Evolutionary conservation across 1,140 invertebrate species (phyloP), one percentile per base, ranked within the genome.

Genomic region (Bombus picipes): DNA sequence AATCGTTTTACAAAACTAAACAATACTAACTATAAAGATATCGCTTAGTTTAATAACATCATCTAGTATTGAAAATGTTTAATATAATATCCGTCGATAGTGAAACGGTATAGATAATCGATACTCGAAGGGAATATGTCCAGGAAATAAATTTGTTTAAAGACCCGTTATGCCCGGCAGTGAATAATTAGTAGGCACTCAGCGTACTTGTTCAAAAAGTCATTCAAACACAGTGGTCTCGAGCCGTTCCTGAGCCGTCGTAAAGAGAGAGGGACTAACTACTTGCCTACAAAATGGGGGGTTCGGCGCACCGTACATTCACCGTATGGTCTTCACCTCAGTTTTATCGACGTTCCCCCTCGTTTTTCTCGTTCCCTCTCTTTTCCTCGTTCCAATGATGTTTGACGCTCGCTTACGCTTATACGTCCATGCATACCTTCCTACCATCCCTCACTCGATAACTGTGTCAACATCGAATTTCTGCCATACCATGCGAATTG

Each of bases 281-380:
- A 82, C 87, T 87, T 65, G 86, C 65, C 83, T 83, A 77, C 68
- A 83, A 91, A 91, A 91, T 65, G 90, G 87, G 87, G 85, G 90
- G 75, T 85, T 88, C 57, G 32, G 32, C 78, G 77, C 91, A 91
- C 90, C 88, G 91, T 90, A 88, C 89, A 66, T 91, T 91, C 90
- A 87, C 87, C 88, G 87, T 80, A 81, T 76, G 59, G 81, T 71
- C 74, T 91, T 91, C 85, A 91, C 86, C 83, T 91, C 37, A 68
- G 79, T 89, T 91, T 91, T 91, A 87, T 78, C 78, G 77, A 82
- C 74, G 70, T 88, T 53, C 18, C 5, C 22, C 0, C 47, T 53
- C 1, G 71, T 77, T 87, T 90, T 80, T 89, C 47, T 81, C 70
- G 18, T 66, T 73, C 76, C 18, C 10, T 82, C 70, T 80, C 39